phyloP scores from a whole-genome alignment of 2,113 vertebrate genomes.

The Melanerpes formicivorus region DNA sequence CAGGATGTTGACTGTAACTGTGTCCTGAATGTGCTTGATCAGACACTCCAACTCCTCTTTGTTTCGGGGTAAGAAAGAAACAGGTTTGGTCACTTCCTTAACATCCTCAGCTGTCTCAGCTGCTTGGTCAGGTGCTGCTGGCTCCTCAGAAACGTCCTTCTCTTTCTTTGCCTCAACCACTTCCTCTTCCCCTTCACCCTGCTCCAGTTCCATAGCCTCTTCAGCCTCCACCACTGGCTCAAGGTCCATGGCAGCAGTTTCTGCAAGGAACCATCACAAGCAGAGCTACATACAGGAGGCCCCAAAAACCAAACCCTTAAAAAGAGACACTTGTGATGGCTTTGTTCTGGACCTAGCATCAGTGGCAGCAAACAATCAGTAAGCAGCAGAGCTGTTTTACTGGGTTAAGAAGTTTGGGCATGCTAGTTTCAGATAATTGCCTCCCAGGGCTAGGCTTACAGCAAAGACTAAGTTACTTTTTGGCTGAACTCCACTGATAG shows the following conservation, averaged over 20 bases:
- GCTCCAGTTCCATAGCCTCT: slow-evolving; percentile 76
- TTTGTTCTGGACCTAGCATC: neutral
- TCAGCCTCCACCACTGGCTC: slow-evolving; percentile 61
- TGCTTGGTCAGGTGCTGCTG: neutral
- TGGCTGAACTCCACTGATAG: too few species aligned
- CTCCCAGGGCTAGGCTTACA: neutral
- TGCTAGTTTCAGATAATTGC: neutral
- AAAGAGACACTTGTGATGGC: neutral
- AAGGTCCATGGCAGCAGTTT: slow-evolving; percentile 43
- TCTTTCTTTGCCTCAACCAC: slow-evolving; percentile 36
- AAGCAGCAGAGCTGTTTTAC: neutral
- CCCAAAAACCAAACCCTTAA: neutral
- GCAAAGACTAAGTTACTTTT: neutral
- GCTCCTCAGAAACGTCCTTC: neutral
- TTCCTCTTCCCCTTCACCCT: slow-evolving; percentile 69
- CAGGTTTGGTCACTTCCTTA: neutral
- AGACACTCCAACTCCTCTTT: slow-evolving; percentile 84
- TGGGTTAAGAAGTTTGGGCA: neutral
- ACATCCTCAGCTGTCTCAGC: neutral
- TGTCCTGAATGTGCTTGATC: slow-evolving; percentile 84
- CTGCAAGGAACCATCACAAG: slow-evolving; percentile 40
- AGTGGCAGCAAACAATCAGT: neutral
- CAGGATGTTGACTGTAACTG: slow-evolving; percentile 84
- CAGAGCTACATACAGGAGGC: neutral
- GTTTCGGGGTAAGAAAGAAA: slow-evolving; percentile 84